phyloP scores from a whole-genome alignment of 2,113 vertebrate genomes.

The Pedetes capensis region DNA sequence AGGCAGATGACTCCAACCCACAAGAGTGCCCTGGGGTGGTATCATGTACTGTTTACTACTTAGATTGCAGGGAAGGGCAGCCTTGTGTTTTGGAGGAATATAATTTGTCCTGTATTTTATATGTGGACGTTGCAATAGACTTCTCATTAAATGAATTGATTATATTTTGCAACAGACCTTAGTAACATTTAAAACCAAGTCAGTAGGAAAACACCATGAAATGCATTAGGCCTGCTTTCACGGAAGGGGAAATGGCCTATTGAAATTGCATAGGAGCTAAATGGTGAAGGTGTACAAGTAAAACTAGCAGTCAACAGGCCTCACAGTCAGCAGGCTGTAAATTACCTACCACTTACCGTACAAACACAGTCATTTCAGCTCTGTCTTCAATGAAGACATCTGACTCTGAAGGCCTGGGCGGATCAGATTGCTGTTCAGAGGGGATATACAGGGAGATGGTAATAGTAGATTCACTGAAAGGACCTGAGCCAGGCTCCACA shows the following conservation, averaged over 20 bases:
- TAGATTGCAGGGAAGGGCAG: background rate
- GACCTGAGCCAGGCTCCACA: conserved; percentile 83
- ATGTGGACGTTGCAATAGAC: background rate
- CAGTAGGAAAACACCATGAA: background rate
- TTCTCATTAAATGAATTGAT: background rate
- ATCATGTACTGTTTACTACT: background rate
- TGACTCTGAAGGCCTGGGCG: conserved; percentile 82
- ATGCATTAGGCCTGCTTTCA: background rate
- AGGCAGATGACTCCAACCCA: background rate
- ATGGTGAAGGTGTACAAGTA: background rate
- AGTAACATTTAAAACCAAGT: background rate
- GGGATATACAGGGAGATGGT: conserved; percentile 84
- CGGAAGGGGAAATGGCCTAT: background rate
- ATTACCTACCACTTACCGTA: conserved; percentile 77
- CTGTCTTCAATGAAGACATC: conserved; percentile 86
- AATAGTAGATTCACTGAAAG: conserved; percentile 81
- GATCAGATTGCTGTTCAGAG: conserved; percentile 81
- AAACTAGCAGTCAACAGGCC: background rate
- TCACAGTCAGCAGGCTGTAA: background rate
- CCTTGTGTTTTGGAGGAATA: background rate
- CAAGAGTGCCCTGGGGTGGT: background rate
- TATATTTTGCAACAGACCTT: background rate
- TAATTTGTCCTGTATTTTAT: background rate
- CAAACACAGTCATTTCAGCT: conserved; percentile 85
- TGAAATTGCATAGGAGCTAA: background rate